Percentiles rank a stretch among this genome's conserved stretches.
Evolutionary conservation across 1,140 invertebrate genomes (phyloP).

Genomic region (Manduca sexta): DNA sequence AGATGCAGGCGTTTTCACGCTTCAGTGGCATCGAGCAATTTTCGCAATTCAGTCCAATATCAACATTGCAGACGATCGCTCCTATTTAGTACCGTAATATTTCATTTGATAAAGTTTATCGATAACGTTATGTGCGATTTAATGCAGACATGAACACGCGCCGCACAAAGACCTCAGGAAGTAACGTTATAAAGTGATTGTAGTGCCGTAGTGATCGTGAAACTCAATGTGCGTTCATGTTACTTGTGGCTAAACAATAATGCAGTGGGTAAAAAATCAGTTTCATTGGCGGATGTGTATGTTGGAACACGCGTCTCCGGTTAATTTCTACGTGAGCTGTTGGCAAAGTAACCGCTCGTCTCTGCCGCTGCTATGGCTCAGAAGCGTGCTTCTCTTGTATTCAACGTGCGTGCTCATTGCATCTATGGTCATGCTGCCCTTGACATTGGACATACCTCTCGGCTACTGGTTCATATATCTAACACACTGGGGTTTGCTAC

Average conservation of each 20-base stretch:
- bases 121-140: slow-evolving; percentile 1
- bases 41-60: slow-evolving; percentile 21
- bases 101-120: slow-evolving; percentile 10
- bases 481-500: slow-evolving; percentile 77
- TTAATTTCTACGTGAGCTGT: slow-evolving; percentile 37
- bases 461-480: slow-evolving; percentile 77
- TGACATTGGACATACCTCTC: slow-evolving; percentile 20
- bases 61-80: slow-evolving; percentile 15
- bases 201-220: slow-evolving; percentile 6
- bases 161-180: slow-evolving; percentile 4
- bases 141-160: not conserved
- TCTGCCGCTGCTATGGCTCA: slow-evolving; percentile 21
- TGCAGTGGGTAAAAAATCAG: slow-evolving; percentile 22
- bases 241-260: slow-evolving; percentile 6
- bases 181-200: slow-evolving; percentile 11
- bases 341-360: slow-evolving; percentile 32
- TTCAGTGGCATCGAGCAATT: slow-evolving; percentile 22
- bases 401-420: slow-evolving; percentile 22
- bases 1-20: slow-evolving; percentile 20
- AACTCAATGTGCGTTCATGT: slow-evolving; percentile 8
- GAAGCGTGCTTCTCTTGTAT: slow-evolving; percentile 28
- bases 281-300: slow-evolving; percentile 26
- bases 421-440: slow-evolving; percentile 15
- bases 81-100: slow-evolving; percentile 6
- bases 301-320: slow-evolving; percentile 26